phyloP scores from a whole-genome alignment of 2,888 invertebrate genomes.

The Microctonus brassicae region DNA sequence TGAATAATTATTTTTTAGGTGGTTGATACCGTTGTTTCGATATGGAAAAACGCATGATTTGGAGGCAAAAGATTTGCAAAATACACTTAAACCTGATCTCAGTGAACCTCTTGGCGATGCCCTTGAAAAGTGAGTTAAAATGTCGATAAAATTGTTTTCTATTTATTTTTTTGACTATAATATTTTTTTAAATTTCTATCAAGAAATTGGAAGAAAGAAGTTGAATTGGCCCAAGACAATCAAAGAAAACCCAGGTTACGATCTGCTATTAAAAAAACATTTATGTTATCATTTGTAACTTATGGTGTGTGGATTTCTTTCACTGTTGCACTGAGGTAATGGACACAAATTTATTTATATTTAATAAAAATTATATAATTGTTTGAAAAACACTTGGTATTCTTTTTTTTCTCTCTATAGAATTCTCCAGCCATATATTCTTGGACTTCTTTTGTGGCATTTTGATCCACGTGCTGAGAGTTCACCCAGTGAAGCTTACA shows the following conservation, averaged over 20 bases:
- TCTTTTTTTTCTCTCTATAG: slow-evolving; percentile 70
- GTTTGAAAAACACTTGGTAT: neutral
- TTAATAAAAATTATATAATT: slow-evolving; percentile 9
- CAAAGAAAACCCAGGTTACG: slow-evolving; percentile 75
- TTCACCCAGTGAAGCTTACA: slow-evolving; percentile 74
- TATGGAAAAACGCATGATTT: slow-evolving; percentile 77
- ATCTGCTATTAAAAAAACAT: slow-evolving; percentile 75
- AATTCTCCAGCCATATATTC: slow-evolving; percentile 74
- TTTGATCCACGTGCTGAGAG: slow-evolving; percentile 73
- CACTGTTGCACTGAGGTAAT: slow-evolving; percentile 73
- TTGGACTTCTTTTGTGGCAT: slow-evolving; percentile 77
- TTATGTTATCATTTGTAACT: slow-evolving; percentile 74
- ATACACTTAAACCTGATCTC: slow-evolving; percentile 74
- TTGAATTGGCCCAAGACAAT: slow-evolving; percentile 69
- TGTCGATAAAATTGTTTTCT: neutral
- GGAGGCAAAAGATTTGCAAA: slow-evolving; percentile 77
- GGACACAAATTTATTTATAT: too few species aligned
- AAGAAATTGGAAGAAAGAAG: slow-evolving; percentile 76
- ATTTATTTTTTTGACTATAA: slow-evolving; percentile 7
- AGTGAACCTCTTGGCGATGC: slow-evolving; percentile 78
- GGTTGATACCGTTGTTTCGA: slow-evolving; percentile 77
- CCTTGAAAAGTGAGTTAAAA: slow-evolving; percentile 72
- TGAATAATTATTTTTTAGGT: slow-evolving; percentile 71
- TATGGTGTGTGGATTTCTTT: slow-evolving; percentile 75
- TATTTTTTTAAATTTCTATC: slow-evolving; percentile 27